Conservation (phyloP, 2,113 vertebrate species). For the Zosterops pallidus region DNA sequence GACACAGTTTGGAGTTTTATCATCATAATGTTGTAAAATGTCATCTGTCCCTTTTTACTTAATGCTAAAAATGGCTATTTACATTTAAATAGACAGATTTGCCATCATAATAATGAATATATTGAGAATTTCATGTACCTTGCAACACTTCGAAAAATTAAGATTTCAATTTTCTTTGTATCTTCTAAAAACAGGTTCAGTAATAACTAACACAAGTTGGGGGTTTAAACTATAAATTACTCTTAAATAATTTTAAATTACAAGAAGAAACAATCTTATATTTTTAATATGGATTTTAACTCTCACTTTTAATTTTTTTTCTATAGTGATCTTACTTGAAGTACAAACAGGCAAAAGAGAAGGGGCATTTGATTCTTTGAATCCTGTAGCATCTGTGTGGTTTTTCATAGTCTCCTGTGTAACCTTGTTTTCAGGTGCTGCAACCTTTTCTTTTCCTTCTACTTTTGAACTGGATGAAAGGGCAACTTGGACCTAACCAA, state of each 20-base stretch:
- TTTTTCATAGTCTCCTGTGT: slow-evolving; percentile 64
- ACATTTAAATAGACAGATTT: background rate
- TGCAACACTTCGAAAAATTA: background rate
- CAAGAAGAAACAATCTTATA: background rate
- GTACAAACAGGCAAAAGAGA: slow-evolving; percentile 63
- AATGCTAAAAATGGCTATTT: background rate
- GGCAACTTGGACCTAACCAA: slow-evolving; percentile 66
- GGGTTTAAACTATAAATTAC: background rate
- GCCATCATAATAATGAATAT: background rate
- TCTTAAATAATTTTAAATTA: background rate
- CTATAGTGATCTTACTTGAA: slow-evolving; percentile 66
- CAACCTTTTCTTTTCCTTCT: slow-evolving; percentile 69
- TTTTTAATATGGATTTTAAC: background rate
- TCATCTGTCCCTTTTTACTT: background rate
- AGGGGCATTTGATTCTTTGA: slow-evolving; percentile 67
- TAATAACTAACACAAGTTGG: background rate
- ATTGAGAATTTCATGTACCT: background rate
- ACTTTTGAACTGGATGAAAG: slow-evolving; percentile 42
- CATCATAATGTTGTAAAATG: background rate
- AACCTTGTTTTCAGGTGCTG: slow-evolving; percentile 66
- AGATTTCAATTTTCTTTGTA: background rate
- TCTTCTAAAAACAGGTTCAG: background rate
- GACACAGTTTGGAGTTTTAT: background rate
- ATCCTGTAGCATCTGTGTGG: slow-evolving; percentile 57
- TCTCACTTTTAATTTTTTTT: background rate